These are phyloP conservation scores for Callyntrura guangdongensis DNA, from an alignment of 2,888 invertebrate species.

Conservation along the genomic window DNA sequence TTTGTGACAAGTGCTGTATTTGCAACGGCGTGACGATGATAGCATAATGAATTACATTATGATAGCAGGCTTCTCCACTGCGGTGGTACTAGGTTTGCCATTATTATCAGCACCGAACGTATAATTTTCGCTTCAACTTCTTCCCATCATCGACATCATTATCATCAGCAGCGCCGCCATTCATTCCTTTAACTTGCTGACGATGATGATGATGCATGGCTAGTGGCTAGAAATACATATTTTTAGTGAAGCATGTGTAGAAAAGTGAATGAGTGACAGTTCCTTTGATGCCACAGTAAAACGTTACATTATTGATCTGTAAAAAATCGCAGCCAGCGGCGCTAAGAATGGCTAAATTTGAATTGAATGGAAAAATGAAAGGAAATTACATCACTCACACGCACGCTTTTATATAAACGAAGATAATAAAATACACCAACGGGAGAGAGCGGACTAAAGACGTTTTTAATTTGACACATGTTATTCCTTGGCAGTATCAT, in stretches of 20 bases:
- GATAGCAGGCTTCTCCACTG: background rate
- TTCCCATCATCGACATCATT: constrained; percentile 17
- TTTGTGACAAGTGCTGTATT: constrained; percentile 10
- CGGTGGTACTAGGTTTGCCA: background rate
- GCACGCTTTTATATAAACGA: background rate
- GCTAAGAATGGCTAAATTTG: background rate
- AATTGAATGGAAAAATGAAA: constrained; percentile 51
- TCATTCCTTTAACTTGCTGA: background rate
- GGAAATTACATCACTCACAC: constrained; percentile 38
- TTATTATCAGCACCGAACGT: background rate
- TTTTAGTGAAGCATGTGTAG: constrained; percentile 1
- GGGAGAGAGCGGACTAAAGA: background rate
- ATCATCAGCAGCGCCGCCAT: background rate
- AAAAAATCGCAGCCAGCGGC: constrained; percentile 8
- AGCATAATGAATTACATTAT: background rate
- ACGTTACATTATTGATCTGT: background rate
- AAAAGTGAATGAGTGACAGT: constrained; percentile 31
- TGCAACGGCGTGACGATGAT: background rate
- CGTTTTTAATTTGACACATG: constrained; percentile 25
- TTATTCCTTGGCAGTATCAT: background rate
- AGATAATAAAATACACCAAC: background rate
- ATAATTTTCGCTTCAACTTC: constrained; percentile 28
- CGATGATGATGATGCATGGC: background rate
- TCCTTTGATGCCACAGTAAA: background rate
- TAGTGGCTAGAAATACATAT: background rate